Base-by-base conservation (phyloP, 1,140 invertebrate species). In the Ericerus pela region DNA sequence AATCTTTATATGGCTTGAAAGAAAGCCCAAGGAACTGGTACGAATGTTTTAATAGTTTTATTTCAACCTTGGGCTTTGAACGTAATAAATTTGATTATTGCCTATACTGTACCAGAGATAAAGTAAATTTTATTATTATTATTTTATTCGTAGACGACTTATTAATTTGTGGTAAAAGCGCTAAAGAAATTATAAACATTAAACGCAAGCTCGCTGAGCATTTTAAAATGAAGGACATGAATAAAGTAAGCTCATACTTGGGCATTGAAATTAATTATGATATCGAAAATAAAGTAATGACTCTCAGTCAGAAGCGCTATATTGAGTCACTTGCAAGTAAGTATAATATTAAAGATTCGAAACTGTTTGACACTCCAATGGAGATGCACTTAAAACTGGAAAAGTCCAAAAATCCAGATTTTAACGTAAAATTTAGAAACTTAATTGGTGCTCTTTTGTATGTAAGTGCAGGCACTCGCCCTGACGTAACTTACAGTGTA, bases 401-500 rank as follows among this genome's bases (percentile, higher is more conserved):
- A 26, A 60, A 55, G 51, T 51, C 38, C 14, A 51, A 52, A 24
- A 30, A 31, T 37, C 30, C 54, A 51, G 8, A 14, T 12, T 10
- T 10, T 4, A 52, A 55, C 24, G 30, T 60, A 47, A 52, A 60
- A 28, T 70, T 66, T 57, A 61, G 60, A 52, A 33, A 63, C 12
- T 33, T 69, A 6, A 61, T 71, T 24, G 68, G 67, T 22, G 60
- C 61, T 12, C 59, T 75, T 12, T 66, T 72, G 62, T 75, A 73
- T 62, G 53, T 74, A 11, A 52, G 65, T 12, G 58, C 67, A n/a
- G 58, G 62, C 0, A 73, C 70, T 16, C 54, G 73, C 22, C 73
- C 72, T 47, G 73, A 75, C 60, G 70, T 75, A 22, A 57, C 68
- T 2, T 73, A 60, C 62, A 62, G 69, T 24, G 69, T 74, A 0